Evolutionary conservation across 2,113 vertebrate species (phyloP).

Genomic region (Lanius ludovicianus): DNA sequence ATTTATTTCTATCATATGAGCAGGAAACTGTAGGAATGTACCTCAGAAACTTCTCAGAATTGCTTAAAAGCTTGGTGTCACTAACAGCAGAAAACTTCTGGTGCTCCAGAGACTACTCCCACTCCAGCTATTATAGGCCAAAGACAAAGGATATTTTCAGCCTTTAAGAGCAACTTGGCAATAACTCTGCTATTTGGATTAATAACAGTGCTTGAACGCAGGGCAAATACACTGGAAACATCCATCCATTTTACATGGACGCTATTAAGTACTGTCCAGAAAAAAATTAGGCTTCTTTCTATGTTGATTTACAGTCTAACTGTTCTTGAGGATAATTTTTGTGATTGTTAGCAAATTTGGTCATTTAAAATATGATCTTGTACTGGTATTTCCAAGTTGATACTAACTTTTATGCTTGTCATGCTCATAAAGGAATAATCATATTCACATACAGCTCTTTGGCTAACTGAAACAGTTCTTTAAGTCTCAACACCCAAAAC

Average conservation of each 20-base stretch:
- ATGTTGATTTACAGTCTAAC: not conserved
- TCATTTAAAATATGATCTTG: not conserved
- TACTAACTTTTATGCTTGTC: not conserved
- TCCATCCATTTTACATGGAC: not conserved
- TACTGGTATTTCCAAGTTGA: not conserved
- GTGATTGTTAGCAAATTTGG: not conserved
- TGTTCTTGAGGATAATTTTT: not conserved
- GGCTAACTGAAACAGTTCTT: not conserved
- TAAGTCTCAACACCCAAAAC: not conserved
- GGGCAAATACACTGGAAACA: not conserved
- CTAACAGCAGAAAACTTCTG: not conserved
- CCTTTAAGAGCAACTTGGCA: not conserved
- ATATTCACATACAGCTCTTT: not conserved
- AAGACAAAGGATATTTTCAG: not conserved
- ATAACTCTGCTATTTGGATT: not conserved
- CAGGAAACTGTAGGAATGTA: not conserved
- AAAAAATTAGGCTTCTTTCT: not conserved
- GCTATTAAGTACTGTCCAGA: not conserved
- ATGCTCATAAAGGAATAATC: not conserved
- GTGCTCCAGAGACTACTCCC: not conserved
- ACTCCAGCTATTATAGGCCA: not conserved
- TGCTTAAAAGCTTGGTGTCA: not conserved
- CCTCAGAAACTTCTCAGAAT: not conserved
- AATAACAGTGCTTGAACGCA: not conserved
- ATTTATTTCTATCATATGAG: not conserved